phyloP scores from a whole-genome alignment of 1,140 invertebrate genomes.

The Drosophila varians region DNA sequence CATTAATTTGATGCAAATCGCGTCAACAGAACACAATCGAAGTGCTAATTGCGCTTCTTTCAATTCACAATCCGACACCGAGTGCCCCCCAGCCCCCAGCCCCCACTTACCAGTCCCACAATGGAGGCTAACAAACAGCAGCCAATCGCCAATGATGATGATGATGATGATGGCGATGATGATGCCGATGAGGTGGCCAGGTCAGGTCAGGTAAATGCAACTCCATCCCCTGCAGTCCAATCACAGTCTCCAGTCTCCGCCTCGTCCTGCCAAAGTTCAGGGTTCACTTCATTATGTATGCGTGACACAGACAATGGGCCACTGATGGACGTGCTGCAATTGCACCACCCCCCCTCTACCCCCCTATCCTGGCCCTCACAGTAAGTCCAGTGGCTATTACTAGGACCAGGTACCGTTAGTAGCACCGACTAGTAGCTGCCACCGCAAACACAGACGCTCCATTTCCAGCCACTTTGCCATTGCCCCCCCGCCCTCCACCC shows the following conservation, averaged over 20 bases:
- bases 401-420: slow-evolving; percentile 4
- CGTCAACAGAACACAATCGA: slow-evolving; percentile 77
- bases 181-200: slow-evolving; percentile 19
- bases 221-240: slow-evolving; percentile 22
- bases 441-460: slow-evolving; percentile 51
- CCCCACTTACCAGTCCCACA: slow-evolving; percentile 9
- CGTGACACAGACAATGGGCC: slow-evolving; percentile 78
- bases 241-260: background rate
- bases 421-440: slow-evolving; percentile 20
- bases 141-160: slow-evolving; percentile 51
- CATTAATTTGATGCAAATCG: slow-evolving; percentile 82
- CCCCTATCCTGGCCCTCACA: background rate
- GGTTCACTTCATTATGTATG: slow-evolving; percentile 75
- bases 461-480: slow-evolving; percentile 30
- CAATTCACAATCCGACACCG: slow-evolving; percentile 49
- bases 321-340: slow-evolving; percentile 74
- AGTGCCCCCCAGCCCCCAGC: background rate
- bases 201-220: slow-evolving; percentile 36
- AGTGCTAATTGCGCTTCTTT: slow-evolving; percentile 81
- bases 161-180: slow-evolving; percentile 15
- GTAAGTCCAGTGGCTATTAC: slow-evolving; percentile 4
- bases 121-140: slow-evolving; percentile 58
- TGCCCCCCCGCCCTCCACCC: slow-evolving; percentile 23
- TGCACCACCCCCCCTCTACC: slow-evolving; percentile 12
- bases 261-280: background rate